A percentile compares a stretch with the other conserved stretches of the same genome.
Conservation (phyloP, 2,113 vertebrate genomes). For the Sialia sialis region DNA sequence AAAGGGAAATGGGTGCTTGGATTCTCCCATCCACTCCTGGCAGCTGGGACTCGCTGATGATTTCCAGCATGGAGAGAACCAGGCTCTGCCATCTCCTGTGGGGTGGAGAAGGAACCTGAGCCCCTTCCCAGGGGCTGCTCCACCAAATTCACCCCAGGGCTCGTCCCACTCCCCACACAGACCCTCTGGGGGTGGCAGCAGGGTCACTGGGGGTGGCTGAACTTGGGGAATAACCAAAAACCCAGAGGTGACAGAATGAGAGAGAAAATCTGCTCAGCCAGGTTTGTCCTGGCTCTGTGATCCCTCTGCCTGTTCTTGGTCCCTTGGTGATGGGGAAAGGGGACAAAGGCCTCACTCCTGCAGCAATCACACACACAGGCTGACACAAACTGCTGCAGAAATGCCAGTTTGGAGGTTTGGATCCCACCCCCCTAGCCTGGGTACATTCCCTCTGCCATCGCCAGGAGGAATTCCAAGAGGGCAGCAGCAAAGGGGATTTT, state of each 20-base stretch:
- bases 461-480: background rate
- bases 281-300: background rate
- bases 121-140: background rate
- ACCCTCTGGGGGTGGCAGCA: background rate
- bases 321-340: background rate
- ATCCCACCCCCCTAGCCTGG: background rate
- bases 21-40: background rate
- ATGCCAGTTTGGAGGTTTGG: background rate
- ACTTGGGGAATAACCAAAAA: background rate
- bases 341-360: background rate
- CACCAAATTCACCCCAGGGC: fast-evolving
- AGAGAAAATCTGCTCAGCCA: background rate
- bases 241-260: fast-evolving
- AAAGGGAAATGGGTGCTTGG: background rate
- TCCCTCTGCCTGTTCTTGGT: background rate
- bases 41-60: fast-evolving
- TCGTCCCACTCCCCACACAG: background rate
- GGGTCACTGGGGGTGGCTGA: background rate
- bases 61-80: fast-evolving
- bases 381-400: background rate
- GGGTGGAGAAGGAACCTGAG: background rate
- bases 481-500: background rate
- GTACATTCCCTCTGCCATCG: background rate
- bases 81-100: fast-evolving
- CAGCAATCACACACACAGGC: background rate